Conservation (phyloP, 2,888 invertebrate species). For the Charanyca ferruginea region DNA sequence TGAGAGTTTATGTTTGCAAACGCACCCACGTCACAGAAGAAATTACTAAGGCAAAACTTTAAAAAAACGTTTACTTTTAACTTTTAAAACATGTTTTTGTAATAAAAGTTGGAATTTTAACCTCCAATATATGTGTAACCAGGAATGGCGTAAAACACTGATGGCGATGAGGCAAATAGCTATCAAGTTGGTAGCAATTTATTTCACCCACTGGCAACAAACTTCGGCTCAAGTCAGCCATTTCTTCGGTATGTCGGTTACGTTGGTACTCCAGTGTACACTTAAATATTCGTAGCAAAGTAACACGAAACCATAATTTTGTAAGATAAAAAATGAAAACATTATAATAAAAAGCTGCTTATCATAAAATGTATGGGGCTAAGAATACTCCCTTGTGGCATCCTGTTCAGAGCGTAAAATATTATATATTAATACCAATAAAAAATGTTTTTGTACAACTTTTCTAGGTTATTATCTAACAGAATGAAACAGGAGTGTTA, state of each 20-base stretch:
- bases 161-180: no score
- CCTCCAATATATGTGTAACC: no score
- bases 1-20: no score
- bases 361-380: conserved; percentile 17
- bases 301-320: conserved; percentile 32
- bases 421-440: neutral
- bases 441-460: neutral
- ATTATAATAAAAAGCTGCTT: conserved; percentile 15
- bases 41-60: no score
- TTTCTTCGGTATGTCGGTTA: neutral
- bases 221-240: neutral
- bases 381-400: conserved; percentile 20
- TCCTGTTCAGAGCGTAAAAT: neutral
- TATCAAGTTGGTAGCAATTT: no score
- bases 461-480: neutral
- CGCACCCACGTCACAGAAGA: no score
- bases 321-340: conserved; percentile 32
- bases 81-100: no score
- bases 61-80: no score
- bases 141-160: no score
- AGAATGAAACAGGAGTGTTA: no score
- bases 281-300: conserved; percentile 28
- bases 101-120: no score
- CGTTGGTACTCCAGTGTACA: neutral
- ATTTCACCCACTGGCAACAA: neutral